These are phyloP conservation scores for Tragulus kanchil DNA, from an alignment of 2,113 vertebrate genomes.

Conservation along the genomic window DNA sequence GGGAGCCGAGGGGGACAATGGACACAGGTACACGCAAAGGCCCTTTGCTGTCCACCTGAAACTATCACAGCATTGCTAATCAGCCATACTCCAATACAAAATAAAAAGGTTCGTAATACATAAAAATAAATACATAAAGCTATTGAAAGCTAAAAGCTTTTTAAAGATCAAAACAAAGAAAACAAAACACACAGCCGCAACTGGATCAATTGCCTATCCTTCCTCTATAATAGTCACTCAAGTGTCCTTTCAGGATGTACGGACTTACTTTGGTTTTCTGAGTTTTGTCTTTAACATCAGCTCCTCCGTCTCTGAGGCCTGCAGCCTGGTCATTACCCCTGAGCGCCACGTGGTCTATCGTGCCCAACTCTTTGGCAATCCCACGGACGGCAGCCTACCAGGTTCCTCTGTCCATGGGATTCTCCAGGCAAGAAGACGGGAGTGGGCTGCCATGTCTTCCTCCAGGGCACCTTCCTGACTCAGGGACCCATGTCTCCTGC, in stretches of 20 bases:
- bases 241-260: background rate
- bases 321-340: too few relatives aligned
- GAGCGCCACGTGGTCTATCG: too few relatives aligned
- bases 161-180: background rate
- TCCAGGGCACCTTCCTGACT: too few relatives aligned
- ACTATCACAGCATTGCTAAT: background rate
- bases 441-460: too few relatives aligned
- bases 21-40: background rate
- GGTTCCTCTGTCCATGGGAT: too few relatives aligned
- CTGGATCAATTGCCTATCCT: accelerated
- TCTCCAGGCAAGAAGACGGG: too few relatives aligned
- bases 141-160: background rate
- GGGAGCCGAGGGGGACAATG: background rate
- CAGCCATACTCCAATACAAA: background rate
- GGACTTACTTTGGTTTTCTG: background rate
- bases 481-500: too few relatives aligned
- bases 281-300: background rate
- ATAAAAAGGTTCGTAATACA: background rate
- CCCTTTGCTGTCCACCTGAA: background rate
- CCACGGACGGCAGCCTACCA: too few relatives aligned
- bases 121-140: background rate
- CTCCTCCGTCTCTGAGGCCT: background rate
- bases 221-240: background rate
- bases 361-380: too few relatives aligned
- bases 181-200: background rate